phyloP scores from a whole-genome alignment of 2,888 invertebrate genomes.

The Metellina segmentata region DNA sequence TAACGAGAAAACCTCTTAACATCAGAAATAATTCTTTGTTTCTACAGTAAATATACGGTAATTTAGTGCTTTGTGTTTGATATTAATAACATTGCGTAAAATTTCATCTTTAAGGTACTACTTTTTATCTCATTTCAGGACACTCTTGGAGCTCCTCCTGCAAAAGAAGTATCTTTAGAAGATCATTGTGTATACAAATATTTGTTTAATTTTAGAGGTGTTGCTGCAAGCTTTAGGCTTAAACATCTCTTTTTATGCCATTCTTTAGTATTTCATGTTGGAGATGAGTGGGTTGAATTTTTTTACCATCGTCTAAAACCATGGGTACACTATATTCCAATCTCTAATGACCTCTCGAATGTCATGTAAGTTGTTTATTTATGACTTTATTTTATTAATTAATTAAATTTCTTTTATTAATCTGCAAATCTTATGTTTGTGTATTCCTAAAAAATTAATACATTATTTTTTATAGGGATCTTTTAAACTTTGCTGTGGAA shows the following conservation, averaged over 20 bases:
- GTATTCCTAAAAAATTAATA: neutral
- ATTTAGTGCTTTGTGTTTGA: too few relatives aligned
- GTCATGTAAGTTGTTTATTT: constrained; percentile 83
- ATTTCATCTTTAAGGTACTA: constrained; percentile 20
- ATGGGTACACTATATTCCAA: constrained; percentile 97
- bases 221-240: constrained; percentile 97
- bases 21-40: too few relatives aligned
- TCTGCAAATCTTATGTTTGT: neutral
- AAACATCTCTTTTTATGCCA: constrained; percentile 96
- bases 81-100: neutral
- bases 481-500: constrained; percentile 88
- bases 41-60: too few relatives aligned
- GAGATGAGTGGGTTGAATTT: constrained; percentile 96
- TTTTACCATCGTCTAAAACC: constrained; percentile 94
- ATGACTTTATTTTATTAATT: too few relatives aligned
- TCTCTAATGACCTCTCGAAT: constrained; percentile 87
- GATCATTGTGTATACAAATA: constrained; percentile 91
- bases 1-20: too few relatives aligned
- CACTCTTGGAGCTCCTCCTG: constrained; percentile 91
- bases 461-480: constrained; percentile 81
- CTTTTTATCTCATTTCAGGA: constrained; percentile 84
- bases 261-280: constrained; percentile 96
- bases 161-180: constrained; percentile 92
- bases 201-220: constrained; percentile 97
- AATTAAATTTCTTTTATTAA: too few relatives aligned